Evolutionary conservation across 2,797 vertebrate species (phyloP).

Genomic region (Sparus aurata): DNA sequence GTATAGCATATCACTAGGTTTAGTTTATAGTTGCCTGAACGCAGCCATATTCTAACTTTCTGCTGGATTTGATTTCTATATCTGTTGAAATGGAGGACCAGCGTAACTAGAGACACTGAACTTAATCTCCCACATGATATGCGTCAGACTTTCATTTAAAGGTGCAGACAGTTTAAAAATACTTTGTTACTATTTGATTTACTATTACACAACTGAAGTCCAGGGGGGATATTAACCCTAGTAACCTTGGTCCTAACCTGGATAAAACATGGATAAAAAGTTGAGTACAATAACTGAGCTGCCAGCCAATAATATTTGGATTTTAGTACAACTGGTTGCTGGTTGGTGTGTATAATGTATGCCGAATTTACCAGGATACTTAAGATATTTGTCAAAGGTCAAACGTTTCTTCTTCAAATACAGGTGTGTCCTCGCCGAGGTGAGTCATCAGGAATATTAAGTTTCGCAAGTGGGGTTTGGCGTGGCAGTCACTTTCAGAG

Average conservation of each 20-base stretch:
- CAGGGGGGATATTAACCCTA: not conserved
- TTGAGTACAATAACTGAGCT: no score
- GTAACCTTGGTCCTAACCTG: no score
- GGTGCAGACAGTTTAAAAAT: not conserved
- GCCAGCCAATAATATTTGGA: not conserved
- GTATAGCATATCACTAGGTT: no score
- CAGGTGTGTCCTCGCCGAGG: rapidly evolving
- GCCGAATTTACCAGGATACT: constrained; percentile 22
- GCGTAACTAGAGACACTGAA: not conserved
- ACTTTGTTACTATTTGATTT: not conserved
- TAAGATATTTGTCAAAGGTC: not conserved
- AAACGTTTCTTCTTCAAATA: rapidly evolving
- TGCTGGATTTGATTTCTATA: not conserved
- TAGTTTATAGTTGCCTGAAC: not conserved
- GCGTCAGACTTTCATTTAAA: constrained; percentile 2
- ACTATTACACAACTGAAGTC: not conserved
- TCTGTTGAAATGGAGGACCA: not conserved
- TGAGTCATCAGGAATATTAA: not conserved
- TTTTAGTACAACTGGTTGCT: not conserved
- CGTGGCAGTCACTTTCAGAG: rapidly evolving
- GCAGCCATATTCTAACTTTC: not conserved
- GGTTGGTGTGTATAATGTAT: not conserved
- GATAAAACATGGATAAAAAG: not conserved
- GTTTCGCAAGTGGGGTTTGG: not conserved
- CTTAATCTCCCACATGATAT: not conserved